Evolutionary conservation across 2,797 vertebrate species (phyloP), one percentile per base, ranked within the genome.

Genomic region (Eulemur rubriventer): DNA sequence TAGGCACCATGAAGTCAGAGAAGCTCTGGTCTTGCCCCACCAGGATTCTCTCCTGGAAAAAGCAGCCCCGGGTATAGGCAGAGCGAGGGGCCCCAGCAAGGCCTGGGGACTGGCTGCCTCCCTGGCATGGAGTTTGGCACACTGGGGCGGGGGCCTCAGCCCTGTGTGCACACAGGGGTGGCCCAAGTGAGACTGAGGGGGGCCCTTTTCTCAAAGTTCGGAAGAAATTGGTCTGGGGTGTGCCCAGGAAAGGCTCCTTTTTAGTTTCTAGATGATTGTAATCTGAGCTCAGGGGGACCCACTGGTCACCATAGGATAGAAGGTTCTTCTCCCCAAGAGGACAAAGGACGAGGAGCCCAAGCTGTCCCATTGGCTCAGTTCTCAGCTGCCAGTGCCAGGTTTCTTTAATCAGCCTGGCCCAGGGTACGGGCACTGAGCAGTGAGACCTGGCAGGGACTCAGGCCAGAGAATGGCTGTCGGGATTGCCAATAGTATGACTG

Each of bases 101-200:
- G 20, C 33, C 41, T 43, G 16, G 14, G 20, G 1, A 11, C 17
- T n/a, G 4, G 12, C 30, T 14, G 4, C 24, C 18, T 0, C 43
- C 12, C 52, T 35, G 16, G n/a, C 4, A 2, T 33, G 14, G 41
- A 2, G 0, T 12, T 1, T 9, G 30, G 28, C 6, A 2, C 14
- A 2, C 4, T 8, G 24, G 16, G 17, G 48, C 0, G 6, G 17
- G n/a, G 12, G 14, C 1, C 7, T 22, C 38, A n/a, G 30, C 18
- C 33, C 35, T 18, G 33, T 0, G 0, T 10, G 12, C 22, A 30
- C 26, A 4, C 7, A 1, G 11, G 48, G 13, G 7, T 9, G 2
- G 14, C 26, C 41, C 35, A 6, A 35, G 18, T 4, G n/a, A 2
- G 52, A 48, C 11, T 0, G 6, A 50, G 9, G 26, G 2, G 8